Evolutionary conservation across 2,888 invertebrate genomes (phyloP), one percentile per base, ranked within the genome.

Genomic region (Cerastis rubricosa): DNA sequence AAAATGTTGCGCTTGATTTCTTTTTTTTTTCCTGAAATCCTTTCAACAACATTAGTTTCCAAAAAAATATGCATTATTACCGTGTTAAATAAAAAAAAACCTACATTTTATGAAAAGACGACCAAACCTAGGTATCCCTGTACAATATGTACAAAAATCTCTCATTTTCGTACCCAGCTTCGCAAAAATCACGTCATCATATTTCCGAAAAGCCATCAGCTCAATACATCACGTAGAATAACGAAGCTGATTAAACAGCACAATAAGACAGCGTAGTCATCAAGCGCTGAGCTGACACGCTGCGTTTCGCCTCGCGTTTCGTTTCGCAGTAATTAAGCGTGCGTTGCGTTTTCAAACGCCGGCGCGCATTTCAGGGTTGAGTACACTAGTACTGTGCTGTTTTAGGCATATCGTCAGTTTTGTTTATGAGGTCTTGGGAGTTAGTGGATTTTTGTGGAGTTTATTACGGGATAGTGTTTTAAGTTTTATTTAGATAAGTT

Each of bases 321-420:
- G 86, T 80, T 81, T 82, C 85, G 85, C 82, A 79, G 90, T 93
- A 91, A 93, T 94, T 94, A 94, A 94, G 94, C 94, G 83, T 78
- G 88, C 93, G 91, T 86, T 89, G 94, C 94, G 88, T 80, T 92
- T 92, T 89, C 78, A 47, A 85, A 82, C 78, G 72, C 70, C 72
- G 69, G 67, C 75, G 64, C 81, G 83, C 83, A 45, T 63, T 83
- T 45, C 80, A 80, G 84, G 84, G 84, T 85, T 85, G 71, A 61
- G 35, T 63, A n/a, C 35, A 40, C 35, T 35, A 35, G 35, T 35
- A 35, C 35, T 35, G 17, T 4, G n/a, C 14, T 67, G 77, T 82
- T 67, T 64, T 73, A 83, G 83, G 71, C 76, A 72, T 83, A 83
- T 80, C 63, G 35, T 40, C n/a, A 40, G 19, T 57, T 57, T 51